These are phyloP conservation scores for Orius insidiosus DNA, from an alignment of 1,140 invertebrate species.

Conservation along the genomic window DNA sequence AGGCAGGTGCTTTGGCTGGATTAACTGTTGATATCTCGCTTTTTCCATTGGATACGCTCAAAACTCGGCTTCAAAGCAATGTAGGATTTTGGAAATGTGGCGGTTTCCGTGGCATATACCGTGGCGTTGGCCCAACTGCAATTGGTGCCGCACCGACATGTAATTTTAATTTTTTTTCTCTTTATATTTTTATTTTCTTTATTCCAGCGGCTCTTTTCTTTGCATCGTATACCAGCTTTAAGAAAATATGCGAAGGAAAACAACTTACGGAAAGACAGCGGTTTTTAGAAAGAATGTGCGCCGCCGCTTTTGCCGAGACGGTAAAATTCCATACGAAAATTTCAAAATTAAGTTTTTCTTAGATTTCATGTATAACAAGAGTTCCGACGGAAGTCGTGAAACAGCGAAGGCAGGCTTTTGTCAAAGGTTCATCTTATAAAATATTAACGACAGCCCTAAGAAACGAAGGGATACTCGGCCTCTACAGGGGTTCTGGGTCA, in stretches of 20 bases:
- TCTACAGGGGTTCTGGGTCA: constrained; percentile 87
- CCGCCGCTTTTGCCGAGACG: constrained; percentile 68
- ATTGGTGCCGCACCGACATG: constrained; percentile 71
- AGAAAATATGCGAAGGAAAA: constrained; percentile 34
- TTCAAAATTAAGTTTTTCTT: constrained; percentile 23
- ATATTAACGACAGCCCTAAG: constrained; percentile 45
- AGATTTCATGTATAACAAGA: constrained; percentile 73
- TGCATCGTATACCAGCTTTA: constrained; percentile 72
- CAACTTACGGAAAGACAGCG: constrained; percentile 37
- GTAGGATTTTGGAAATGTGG: constrained; percentile 75
- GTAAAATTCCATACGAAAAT: constrained; percentile 41
- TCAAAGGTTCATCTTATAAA: constrained; percentile 28
- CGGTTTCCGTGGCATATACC: constrained; percentile 76
- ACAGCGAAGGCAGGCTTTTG: constrained; percentile 69
- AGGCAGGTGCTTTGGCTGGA: constrained; percentile 60
- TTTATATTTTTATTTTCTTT: constrained; percentile 59
- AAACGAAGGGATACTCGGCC: constrained; percentile 44
- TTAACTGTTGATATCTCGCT: constrained; percentile 60
- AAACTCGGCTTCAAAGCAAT: constrained; percentile 80
- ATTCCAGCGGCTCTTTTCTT: constrained; percentile 86
- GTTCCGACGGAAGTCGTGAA: constrained; percentile 93
- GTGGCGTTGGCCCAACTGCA: constrained; percentile 65
- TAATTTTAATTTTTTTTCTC: constrained; percentile 49
- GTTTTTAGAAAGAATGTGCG: constrained; percentile 56
- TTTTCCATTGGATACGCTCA: constrained; percentile 87